Percentiles rank a stretch among this genome's conserved stretches.
These are phyloP conservation scores for Philaethria dido DNA, from an alignment of 2,888 invertebrate genomes.

Conservation along the genomic window DNA sequence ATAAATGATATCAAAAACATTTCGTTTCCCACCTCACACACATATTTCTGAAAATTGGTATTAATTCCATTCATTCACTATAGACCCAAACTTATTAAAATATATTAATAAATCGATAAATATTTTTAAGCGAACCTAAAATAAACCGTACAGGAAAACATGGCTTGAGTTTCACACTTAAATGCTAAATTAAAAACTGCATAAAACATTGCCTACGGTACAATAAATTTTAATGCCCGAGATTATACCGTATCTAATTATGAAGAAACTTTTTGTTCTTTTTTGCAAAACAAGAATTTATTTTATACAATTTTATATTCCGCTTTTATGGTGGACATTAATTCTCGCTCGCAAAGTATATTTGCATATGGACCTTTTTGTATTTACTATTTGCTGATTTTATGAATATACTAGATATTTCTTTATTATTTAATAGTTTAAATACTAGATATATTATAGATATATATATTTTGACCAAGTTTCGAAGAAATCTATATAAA, in stretches of 20 bases:
- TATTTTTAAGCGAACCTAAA: slow-evolving; percentile 3
- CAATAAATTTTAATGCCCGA: slow-evolving; percentile 42
- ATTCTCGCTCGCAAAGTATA: slow-evolving; percentile 40
- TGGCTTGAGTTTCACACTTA: slow-evolving; percentile 9
- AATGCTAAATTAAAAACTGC: slow-evolving; percentile 32
- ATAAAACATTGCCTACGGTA: slow-evolving; percentile 35
- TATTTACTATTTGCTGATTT: slow-evolving; percentile 6
- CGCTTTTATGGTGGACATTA: slow-evolving; percentile 44
- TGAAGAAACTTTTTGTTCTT: slow-evolving; percentile 41
- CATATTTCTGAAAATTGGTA: neutral
- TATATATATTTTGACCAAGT: no score
- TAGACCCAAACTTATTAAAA: neutral
- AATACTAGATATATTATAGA: no score
- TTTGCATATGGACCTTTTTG: slow-evolving; percentile 44
- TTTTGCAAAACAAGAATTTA: slow-evolving; percentile 44
- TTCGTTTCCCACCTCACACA: no score
- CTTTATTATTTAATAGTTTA: neutral
- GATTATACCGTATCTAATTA: slow-evolving; percentile 44
- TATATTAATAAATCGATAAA: slow-evolving; percentile 7
- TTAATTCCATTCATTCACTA: neutral
- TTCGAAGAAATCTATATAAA: no score
- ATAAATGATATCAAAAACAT: no score
- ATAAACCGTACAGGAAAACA: slow-evolving; percentile 13
- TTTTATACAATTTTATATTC: slow-evolving; percentile 42
- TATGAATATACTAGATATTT: no score